Evolutionary conservation across 2,797 vertebrate species (phyloP), one percentile per base, ranked within the genome.

Genomic region (Erpetoichthys calabaricus): DNA sequence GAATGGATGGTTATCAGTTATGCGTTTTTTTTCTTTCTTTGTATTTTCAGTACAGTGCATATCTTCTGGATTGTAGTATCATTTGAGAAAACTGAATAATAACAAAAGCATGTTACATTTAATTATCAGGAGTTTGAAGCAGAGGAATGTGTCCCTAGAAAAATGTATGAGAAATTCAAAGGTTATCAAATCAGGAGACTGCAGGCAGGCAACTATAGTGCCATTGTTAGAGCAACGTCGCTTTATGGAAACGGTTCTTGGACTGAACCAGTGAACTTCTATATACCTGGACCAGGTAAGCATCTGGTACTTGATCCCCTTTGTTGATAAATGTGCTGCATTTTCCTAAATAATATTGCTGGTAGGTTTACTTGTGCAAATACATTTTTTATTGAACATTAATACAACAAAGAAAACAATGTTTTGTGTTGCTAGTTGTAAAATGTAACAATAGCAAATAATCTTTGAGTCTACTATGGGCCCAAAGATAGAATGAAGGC

Each of bases 171-270:
- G 62, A 78, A 67, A 59, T 74, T 79, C 0, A 65, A 80, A 2
- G 85, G 85, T 0, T 72, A 73, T 51, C 76, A 80, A 53, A 60
- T 87, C 57, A 75, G 77, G 6, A 64, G 85, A 44, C 73, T 84
- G 5, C 82, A 82, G 43, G 79, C 83, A 0, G 85, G 85, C 0
- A 87, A 87, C 51, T 85, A 86, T 59, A 83, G 83, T 0, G 84
- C 85, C 62, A 77, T 72, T 44, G 82, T 87, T 45, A 69, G 84
- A 50, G 83, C 80, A 60, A 87, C 85, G 42, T 87, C 85, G 0
- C 63, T 87, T 63, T 76, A 84, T 0, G 85, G 84, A 9, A 87
- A 87, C 0, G 85, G 85, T 9, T 87, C 85, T 0, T 86, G 85
- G 85, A 86, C 83, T 0, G 76, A 79, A 3, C 77, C 80, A 0